Evolutionary conservation across 2,888 invertebrate species (phyloP).

Genomic region (Eupithecia abbreviata): DNA sequence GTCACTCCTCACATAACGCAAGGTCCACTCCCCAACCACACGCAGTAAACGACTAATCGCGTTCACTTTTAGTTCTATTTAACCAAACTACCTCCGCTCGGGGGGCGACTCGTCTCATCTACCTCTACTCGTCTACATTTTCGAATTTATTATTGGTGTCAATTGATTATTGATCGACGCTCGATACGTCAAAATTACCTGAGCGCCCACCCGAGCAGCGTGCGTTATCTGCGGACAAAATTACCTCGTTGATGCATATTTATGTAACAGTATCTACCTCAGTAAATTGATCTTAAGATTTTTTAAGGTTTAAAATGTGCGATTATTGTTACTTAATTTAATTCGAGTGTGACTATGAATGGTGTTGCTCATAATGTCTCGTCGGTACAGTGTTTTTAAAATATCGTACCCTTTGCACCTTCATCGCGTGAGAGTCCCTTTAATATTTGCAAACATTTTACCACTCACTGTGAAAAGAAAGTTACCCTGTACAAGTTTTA

Average conservation of each 20-base stretch:
- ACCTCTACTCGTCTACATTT: constrained; percentile 49
- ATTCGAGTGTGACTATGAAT: constrained; percentile 74
- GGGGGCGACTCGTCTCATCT: constrained; percentile 53
- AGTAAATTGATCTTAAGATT: constrained; percentile 82
- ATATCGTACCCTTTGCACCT: constrained; percentile 69
- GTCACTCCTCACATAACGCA: constrained; percentile 86
- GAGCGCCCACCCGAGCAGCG: constrained; percentile 53
- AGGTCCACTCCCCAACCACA: constrained; percentile 85
- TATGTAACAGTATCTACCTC: constrained; percentile 82
- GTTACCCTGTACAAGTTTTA: constrained; percentile 78
- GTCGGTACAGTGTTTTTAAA: constrained; percentile 72
- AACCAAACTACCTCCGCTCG: constrained; percentile 77
- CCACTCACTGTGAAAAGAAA: constrained; percentile 77
- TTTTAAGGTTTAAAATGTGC: constrained; percentile 78
- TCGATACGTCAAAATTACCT: constrained; percentile 35
- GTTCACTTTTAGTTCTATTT: constrained; percentile 52
- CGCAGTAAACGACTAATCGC: constrained; percentile 78
- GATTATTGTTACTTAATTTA: constrained; percentile 83
- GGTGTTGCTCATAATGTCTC: constrained; percentile 73
- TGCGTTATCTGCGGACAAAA: constrained; percentile 70
- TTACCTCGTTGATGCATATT: constrained; percentile 81
- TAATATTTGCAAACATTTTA: constrained; percentile 62
- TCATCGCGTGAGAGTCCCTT: constrained; percentile 66
- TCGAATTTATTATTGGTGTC: constrained; percentile 40
- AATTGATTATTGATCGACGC: constrained; percentile 38